Evolutionary conservation across 2,797 vertebrate genomes (phyloP).

Genomic region (Thripadectes ignobilis): DNA sequence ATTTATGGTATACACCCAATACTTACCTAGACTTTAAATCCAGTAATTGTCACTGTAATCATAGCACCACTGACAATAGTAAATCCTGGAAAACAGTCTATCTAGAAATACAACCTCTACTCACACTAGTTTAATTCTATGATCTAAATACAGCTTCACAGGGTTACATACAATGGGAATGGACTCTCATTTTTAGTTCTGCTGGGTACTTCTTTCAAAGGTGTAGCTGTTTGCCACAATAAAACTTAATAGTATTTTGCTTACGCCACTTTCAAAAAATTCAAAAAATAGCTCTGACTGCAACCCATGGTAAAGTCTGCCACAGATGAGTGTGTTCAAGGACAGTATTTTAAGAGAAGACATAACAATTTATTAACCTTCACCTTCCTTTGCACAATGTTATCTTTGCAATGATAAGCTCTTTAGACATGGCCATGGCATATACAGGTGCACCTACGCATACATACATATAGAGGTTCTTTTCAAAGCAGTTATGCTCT

Average conservation of each 20-base stretch:
- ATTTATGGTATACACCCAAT: neutral
- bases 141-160: neutral
- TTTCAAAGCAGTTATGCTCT: neutral
- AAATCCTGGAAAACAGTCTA: neutral
- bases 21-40: neutral
- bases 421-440: neutral
- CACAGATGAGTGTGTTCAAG: neutral
- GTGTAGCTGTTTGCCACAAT: neutral
- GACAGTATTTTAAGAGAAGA: neutral
- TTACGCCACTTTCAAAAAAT: neutral
- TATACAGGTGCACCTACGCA: neutral
- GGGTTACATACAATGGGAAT: neutral
- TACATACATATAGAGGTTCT: accelerated
- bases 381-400: neutral
- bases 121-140: neutral
- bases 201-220: neutral
- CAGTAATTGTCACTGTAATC: neutral
- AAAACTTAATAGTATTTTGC: neutral
- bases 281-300: neutral
- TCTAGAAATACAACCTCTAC: neutral
- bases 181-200: neutral
- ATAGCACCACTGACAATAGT: neutral
- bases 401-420: neutral
- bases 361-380: neutral
- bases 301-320: neutral